These are phyloP conservation scores for Cryptocheilus praepositus DNA, from an alignment of 2,888 invertebrate genomes.

Conservation along the genomic window DNA sequence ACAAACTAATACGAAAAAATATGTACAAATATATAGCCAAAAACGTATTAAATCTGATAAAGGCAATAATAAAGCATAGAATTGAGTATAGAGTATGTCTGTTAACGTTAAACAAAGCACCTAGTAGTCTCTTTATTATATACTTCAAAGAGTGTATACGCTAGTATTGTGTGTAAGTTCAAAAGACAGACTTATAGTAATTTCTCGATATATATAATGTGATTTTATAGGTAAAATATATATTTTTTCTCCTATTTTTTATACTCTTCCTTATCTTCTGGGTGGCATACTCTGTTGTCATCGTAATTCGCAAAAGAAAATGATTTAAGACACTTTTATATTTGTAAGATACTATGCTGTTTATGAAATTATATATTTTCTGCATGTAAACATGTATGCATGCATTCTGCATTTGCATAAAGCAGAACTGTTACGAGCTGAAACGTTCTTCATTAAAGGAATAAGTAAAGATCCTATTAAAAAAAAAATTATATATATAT, in stretches of 20 bases:
- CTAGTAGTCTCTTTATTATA: constrained; percentile 26
- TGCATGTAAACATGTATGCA: constrained; percentile 55
- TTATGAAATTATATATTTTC: constrained; percentile 38
- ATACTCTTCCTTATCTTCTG: constrained; percentile 25
- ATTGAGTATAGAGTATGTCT: constrained; percentile 26
- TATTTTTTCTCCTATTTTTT: constrained; percentile 27
- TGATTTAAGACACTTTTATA: constrained; percentile 28
- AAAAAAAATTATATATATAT: constrained; percentile 8
- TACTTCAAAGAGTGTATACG: constrained; percentile 23
- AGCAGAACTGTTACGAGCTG: constrained; percentile 7
- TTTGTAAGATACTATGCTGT: constrained; percentile 31
- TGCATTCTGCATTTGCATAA: constrained; percentile 46
- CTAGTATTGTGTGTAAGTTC: constrained; percentile 17
- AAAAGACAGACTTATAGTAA: constrained; percentile 10
- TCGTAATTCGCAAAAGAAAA: constrained; percentile 24
- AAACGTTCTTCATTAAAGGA: neutral
- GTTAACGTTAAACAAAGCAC: constrained; percentile 30
- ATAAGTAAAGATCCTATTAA: constrained; percentile 13
- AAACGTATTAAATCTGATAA: constrained; percentile 51
- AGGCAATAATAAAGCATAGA: constrained; percentile 47
- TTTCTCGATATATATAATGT: neutral
- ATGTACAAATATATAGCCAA: constrained; percentile 62
- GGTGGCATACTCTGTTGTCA: constrained; percentile 28
- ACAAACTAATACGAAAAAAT: constrained; percentile 48
- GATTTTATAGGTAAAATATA: constrained; percentile 18